phyloP scores from a whole-genome alignment of 2,797 vertebrate genomes.

The Rhinatrema bivittatum region DNA sequence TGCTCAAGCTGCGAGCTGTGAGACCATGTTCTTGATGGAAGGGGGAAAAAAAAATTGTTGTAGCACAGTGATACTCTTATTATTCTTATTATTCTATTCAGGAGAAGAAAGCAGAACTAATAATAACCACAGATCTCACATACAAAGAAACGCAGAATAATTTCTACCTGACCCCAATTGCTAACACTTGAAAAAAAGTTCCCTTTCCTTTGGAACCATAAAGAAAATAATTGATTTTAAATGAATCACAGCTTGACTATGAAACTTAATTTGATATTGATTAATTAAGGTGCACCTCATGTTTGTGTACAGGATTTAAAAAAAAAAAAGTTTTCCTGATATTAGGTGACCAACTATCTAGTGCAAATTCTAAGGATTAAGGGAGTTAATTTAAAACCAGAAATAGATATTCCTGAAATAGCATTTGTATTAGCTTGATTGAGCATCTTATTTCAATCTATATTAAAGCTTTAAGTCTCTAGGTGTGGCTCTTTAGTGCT shows the following conservation, averaged over 20 bases:
- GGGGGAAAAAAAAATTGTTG: conserved; percentile 15
- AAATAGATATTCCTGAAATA: too few relatives aligned
- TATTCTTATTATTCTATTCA: too few relatives aligned
- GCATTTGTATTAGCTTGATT: conserved; percentile 72
- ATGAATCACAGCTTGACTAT: neutral
- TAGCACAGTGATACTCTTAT: too few relatives aligned
- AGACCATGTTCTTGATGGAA: conserved; percentile 11
- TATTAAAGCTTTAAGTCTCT: conserved; percentile 76
- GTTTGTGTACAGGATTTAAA: conserved; percentile 16
- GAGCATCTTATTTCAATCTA: conserved; percentile 82
- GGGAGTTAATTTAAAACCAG: too few relatives aligned
- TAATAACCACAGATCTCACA: conserved; percentile 3
- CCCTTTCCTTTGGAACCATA: neutral
- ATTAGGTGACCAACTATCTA: conserved; percentile 27
- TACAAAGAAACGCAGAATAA: conserved; percentile 1
- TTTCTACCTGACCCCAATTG: neutral
- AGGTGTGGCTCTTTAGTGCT: conserved; percentile 73
- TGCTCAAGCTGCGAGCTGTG: conserved; percentile 11
- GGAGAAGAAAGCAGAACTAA: neutral
- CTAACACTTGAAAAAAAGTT: neutral
- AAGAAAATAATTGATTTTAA: conserved; percentile 4
- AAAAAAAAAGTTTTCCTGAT: conserved; percentile 1
- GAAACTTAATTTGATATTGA: too few relatives aligned
- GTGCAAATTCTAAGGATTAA: conserved; percentile 4
- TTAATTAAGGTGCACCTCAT: conserved; percentile 7